Evolutionary conservation across 37 sponge, comb jelly and placozoan species (phyloP).

Genomic region (Hormiphora californensis): DNA sequence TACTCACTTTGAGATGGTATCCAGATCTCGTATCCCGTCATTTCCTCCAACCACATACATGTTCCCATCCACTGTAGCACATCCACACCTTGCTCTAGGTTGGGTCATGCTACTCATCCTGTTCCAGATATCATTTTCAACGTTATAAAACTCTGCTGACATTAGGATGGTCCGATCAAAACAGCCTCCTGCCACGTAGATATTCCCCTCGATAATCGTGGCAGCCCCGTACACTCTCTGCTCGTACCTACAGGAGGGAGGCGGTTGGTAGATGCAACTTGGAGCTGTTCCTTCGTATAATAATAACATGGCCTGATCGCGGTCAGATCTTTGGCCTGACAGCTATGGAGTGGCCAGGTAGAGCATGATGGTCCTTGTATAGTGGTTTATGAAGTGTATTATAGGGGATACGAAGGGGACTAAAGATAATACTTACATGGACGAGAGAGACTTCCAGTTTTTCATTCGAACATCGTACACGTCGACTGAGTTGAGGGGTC

Average conservation of each 20-base stretch:
- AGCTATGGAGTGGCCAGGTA: too few relatives aligned
- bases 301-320: too few relatives aligned
- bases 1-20: conserved; percentile 28
- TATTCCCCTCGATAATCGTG: conserved; percentile 42
- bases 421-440: background rate
- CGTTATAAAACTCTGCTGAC: conserved; percentile 31
- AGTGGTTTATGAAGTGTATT: too few relatives aligned
- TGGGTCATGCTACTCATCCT: conserved; percentile 16
- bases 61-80: conserved; percentile 39
- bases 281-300: too few relatives aligned
- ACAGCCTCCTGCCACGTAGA: conserved; percentile 46
- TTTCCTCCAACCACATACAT: conserved; percentile 49
- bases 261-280: too few relatives aligned
- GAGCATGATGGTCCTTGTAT: too few relatives aligned
- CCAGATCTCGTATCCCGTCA: conserved; percentile 32
- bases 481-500: conserved; percentile 47
- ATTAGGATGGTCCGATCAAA: conserved; percentile 35
- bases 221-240: conserved; percentile 51
- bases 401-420: background rate
- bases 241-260: too few relatives aligned
- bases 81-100: conserved; percentile 29
- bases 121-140: conserved; percentile 37
- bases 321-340: too few relatives aligned
- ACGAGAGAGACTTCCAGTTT: conserved; percentile 44
- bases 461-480: conserved; percentile 49